Conservation (phyloP, 2,113 vertebrate genomes). For the Herpetotheres cachinnans region DNA sequence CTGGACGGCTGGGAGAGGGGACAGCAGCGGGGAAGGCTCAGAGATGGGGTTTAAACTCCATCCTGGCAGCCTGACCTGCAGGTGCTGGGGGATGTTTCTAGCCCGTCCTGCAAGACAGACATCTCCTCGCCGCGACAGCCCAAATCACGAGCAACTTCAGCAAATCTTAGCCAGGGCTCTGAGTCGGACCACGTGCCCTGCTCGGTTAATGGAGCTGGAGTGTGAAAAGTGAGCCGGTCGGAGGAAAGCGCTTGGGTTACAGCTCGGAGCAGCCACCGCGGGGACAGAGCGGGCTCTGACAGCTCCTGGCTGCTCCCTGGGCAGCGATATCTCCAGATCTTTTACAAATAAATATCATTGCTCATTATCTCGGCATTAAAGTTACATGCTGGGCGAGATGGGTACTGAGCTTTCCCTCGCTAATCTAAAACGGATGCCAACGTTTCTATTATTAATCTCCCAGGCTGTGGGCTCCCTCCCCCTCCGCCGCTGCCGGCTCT, state of each 20-base stretch:
- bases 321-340: slow-evolving; percentile 62
- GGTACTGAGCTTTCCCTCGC: slow-evolving; percentile 44
- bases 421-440: slow-evolving; percentile 48
- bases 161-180: background rate
- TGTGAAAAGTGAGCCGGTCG: background rate
- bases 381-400: slow-evolving; percentile 54
- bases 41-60: background rate
- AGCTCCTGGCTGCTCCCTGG: slow-evolving; percentile 29
- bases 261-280: background rate
- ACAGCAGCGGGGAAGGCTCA: background rate
- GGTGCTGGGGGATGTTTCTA: background rate
- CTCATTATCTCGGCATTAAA: slow-evolving; percentile 60
- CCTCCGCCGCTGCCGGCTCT: background rate
- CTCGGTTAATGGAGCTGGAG: background rate
- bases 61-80: background rate
- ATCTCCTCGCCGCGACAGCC: fast-evolving
- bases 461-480: background rate
- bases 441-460: slow-evolving; percentile 43
- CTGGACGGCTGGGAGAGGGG: background rate
- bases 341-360: slow-evolving; percentile 64
- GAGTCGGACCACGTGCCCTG: background rate
- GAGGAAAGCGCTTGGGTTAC: background rate
- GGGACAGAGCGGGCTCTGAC: background rate
- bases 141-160: background rate
- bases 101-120: background rate